Base-by-base conservation (phyloP, 2,888 invertebrate species). In the Lysandra coridon region DNA sequence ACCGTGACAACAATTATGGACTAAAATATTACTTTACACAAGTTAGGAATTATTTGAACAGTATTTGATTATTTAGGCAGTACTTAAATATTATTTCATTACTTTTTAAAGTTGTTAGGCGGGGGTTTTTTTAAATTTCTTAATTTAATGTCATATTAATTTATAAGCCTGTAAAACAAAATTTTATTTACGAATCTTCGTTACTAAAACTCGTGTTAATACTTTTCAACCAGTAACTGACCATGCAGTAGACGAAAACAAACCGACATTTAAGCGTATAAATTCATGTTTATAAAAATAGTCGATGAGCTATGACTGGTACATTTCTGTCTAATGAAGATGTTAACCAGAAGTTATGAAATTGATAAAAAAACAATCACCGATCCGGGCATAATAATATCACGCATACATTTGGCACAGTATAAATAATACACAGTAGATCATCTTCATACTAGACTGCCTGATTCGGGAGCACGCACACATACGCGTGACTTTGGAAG, bases 381-480 rank as follows among this genome's bases (percentile, higher is more conserved):
- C 86, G 85, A 84, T 80, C 83, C 83, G 83, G 86, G 82, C 83
- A 84, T 83, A 86, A 89, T 88, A 88, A 90, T 89, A 89, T 88
- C 82, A 81, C 83, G 86, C 86, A 86, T 85, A 86, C 86, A 85
- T 88, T 86, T 86, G 14, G 12, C 57, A 57, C 12, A 57, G 4
- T 17, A 2, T 17, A 17, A 57, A 57, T 17, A 57, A 17, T 53
- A 53, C 14, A 53, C 53, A 53, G 53, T 53, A 53, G 53, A 53
- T 12, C 53, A 53, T 57, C 4, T 57, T 57, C 17, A 17, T 57
- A 17, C 1, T 57, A 57, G 17, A 17, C 57, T 4, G 17, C 57
- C 17, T 57, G 14, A 57, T 17, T 57, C 57, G 17, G 3, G 17
- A 4, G 17, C 57, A 57, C 12, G 1, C 57, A 17, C 17, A 57